Base-by-base conservation (phyloP, 92 coral and sea anemone genomes). In the Siderastrea siderea region DNA sequence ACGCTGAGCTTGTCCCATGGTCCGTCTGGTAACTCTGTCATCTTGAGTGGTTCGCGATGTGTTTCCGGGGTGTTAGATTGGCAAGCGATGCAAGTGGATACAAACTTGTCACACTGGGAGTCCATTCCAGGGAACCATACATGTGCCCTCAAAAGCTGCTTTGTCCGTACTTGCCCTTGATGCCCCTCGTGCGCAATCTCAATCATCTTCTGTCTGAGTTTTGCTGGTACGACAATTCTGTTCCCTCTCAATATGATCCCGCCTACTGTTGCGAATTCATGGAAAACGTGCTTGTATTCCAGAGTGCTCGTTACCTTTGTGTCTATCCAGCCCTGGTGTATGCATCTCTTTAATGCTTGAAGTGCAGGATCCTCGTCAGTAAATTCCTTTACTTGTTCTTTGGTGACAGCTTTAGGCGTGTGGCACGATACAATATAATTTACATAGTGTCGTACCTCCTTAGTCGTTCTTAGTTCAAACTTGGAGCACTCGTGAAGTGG, bases 111-210 rank as follows among this genome's bases (percentile, higher is more conserved):
- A 43, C 75, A 54, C 43, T 1, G 82, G 11, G 77, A 60, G 70
- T 83, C 80, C 55, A 83, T 85, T 50, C 64, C 83, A 1, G 84
- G 84, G 62, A 85, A 85, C 89, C 84, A 85, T 2, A 85, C 85
- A 7, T 77, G 71, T 13, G 74, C 85, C 51, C 84, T 77, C 81
- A 64, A 26, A 26, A 26, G 38, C 38, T 26, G 38, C 38, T 26
- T 26, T 26, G 38, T 26, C 38, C 38, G 38, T 49, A 78, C 76
- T 68, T 67, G 75, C 2, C 76, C 76, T 16, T 51, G 62, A 15
- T 67, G 74, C 48, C 62, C 85, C 51, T 67, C 51, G 38, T 81
- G 62, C 19, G 75, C 85, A 66, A 66, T 50, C 66, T 81, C 63
- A 6, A 79, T n/a, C 83, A 44, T 13, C 76, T 44, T 81, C 49